A percentile compares a stretch with the other conserved stretches of the same genome.
phyloP scores from a whole-genome alignment of 2,797 vertebrate species.

The Tauraco hartlaubi region DNA sequence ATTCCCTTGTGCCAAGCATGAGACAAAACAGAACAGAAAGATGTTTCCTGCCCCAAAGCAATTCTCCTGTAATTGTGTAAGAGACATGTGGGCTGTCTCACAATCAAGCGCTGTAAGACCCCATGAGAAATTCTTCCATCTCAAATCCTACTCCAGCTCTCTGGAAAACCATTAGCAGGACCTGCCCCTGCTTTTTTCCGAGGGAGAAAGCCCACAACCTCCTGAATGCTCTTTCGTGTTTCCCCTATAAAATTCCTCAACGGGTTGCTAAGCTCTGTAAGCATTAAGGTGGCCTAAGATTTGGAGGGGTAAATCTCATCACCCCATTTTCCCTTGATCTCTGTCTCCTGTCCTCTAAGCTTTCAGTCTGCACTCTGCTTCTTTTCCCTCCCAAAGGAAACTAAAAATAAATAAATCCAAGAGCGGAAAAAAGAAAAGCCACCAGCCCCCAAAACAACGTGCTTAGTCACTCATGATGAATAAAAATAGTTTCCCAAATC shows the following conservation, averaged over 20 bases:
- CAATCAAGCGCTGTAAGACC: neutral
- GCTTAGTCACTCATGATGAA: conserved; percentile 16
- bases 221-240: neutral
- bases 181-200: neutral
- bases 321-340: neutral
- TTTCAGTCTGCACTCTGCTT: neutral
- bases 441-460: conserved; percentile 42
- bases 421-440: conserved; percentile 31
- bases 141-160: neutral
- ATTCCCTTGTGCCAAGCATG: neutral
- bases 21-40: neutral
- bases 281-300: neutral
- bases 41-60: conserved; percentile 11
- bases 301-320: neutral
- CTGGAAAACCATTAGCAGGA: neutral
- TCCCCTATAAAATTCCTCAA: neutral
- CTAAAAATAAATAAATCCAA: conserved; percentile 70
- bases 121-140: neutral
- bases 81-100: neutral
- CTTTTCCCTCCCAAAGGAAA: conserved; percentile 15
- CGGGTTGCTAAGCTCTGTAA: neutral
- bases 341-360: neutral
- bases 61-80: neutral
- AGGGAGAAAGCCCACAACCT: neutral
- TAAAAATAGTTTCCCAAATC: conserved; percentile 59